These are phyloP conservation scores for Diabrotica balteata DNA, from an alignment of 2,888 invertebrate species.

Conservation along the genomic window DNA sequence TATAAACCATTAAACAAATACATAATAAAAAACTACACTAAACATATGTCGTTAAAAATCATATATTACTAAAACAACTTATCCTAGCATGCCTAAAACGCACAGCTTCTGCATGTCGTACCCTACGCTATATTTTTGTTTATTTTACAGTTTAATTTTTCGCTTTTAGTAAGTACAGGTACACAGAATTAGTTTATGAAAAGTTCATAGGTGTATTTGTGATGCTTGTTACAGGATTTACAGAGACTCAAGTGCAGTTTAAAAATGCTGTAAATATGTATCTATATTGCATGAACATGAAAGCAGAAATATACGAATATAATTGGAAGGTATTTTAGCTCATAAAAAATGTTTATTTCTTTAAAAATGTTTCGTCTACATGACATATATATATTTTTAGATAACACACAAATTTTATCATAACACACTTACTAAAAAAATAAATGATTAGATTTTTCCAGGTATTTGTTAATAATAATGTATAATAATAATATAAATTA, in stretches of 20 bases:
- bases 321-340: too few relatives aligned
- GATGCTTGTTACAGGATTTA: too few relatives aligned
- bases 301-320: too few relatives aligned
- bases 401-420: too few relatives aligned
- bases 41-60: constrained; percentile 54
- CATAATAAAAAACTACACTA: constrained; percentile 56
- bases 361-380: too few relatives aligned
- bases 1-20: constrained; percentile 53
- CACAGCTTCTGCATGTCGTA: constrained; percentile 27
- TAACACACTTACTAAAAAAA: too few relatives aligned
- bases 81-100: constrained; percentile 46
- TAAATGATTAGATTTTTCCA: too few relatives aligned
- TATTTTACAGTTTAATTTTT: constrained; percentile 5
- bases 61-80: constrained; percentile 50
- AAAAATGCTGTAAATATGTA: neutral
- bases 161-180: neutral
- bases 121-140: neutral
- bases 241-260: neutral
- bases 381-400: too few relatives aligned
- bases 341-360: too few relatives aligned
- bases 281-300: too few relatives aligned
- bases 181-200: constrained; percentile 4
- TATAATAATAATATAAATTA: too few relatives aligned
- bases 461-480: too few relatives aligned
- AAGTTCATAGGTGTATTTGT: neutral